Percentiles rank a stretch among this genome's conserved stretches.
Evolutionary conservation across 2,888 invertebrate species (phyloP).

Genomic region (Celastrina argiolus): DNA sequence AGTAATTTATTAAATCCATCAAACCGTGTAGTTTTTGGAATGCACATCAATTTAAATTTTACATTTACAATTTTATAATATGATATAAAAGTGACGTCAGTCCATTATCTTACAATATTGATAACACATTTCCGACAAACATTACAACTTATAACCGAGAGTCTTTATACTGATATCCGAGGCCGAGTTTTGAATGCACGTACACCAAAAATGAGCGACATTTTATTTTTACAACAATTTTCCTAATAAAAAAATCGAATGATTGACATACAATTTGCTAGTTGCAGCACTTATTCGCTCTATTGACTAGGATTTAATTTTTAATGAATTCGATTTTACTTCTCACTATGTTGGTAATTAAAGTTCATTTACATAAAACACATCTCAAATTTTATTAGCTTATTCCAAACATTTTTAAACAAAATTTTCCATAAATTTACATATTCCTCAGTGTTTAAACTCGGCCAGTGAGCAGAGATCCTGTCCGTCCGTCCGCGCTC

Average conservation of each 20-base stretch:
- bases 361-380: background rate
- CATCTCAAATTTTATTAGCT: background rate
- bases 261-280: background rate
- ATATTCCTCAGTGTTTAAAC: constrained; percentile 15
- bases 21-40: constrained; percentile 71
- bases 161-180: background rate
- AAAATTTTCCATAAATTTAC: background rate
- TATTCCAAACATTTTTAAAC: background rate
- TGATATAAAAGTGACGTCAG: constrained; percentile 40
- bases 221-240: background rate
- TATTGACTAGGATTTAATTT: background rate
- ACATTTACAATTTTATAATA: constrained; percentile 54
- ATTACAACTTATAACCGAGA: constrained; percentile 12
- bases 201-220: background rate
- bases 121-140: constrained; percentile 20
- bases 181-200: background rate
- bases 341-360: background rate
- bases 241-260: background rate
- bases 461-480: constrained; percentile 17
- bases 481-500: constrained; percentile 26
- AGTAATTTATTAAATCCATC: constrained; percentile 67
- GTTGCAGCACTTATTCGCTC: background rate
- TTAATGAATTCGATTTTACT: background rate
- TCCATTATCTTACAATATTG: constrained; percentile 35
- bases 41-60: constrained; percentile 66